Base-by-base conservation (phyloP, 2,888 invertebrate species). In the Dendrolimus houi region DNA sequence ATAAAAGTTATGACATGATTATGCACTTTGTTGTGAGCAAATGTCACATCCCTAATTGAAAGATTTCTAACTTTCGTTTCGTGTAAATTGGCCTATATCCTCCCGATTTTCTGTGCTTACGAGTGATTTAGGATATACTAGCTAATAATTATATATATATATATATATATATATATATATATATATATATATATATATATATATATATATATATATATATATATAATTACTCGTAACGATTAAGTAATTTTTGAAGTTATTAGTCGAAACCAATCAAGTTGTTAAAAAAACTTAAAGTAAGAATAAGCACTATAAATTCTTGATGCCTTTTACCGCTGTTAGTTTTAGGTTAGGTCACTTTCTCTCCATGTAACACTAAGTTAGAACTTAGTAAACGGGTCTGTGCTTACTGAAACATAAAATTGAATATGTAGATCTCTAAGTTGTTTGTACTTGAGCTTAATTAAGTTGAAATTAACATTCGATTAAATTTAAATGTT, bases 281-380 rank as follows among this genome's bases (percentile, higher is more conserved):
- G 29, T 29, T 29, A 29, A 6, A 29, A 29, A 41, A 54, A 53
- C 54, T 62, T 55, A 9, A 47, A 58, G 60, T 60, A 58, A 57
- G 60, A 58, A 58, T 56, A 61, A 59, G 60, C 57, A 55, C 7
- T 54, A 54, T 60, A 62, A 63, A 60, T 61, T 59, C 61, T 57
- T 58, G 58, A 47, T 59, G 60, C 58, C 64, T 62, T 61, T 62
- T 60, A 59, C 61, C 57, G 29, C 29, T 29, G 29, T 29, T 29
- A 57, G 52, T 52, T 14, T 52, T 57, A 55, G 59, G 58, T 61
- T 58, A 59, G 61, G 60, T 62, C 59, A 60, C 65, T 65, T 65
- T 65, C 65, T 62, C 65, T 47, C 58, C 10, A 53, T 60, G 59
- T 56, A 60, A 60, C 53, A 58, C 56, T 59, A 64, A 64, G 56